Conservation (phyloP, 1,140 invertebrate genomes). For the Hylaeus volcanicus region DNA sequence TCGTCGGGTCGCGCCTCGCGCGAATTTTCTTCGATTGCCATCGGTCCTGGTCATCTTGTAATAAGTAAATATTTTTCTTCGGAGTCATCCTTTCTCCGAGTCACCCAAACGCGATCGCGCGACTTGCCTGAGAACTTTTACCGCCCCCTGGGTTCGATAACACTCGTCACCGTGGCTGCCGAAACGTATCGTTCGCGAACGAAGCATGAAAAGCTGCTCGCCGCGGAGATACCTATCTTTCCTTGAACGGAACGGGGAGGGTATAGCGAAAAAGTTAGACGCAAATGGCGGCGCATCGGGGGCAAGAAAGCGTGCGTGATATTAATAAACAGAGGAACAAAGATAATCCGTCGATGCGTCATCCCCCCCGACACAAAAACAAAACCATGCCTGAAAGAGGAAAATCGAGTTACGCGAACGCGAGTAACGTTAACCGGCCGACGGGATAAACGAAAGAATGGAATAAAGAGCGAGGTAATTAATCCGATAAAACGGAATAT, state of each 20-base stretch:
- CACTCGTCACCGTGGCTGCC: slow-evolving; percentile 19
- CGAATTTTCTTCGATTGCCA: neutral
- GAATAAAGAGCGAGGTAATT: slow-evolving; percentile 54
- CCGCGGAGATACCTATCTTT: slow-evolving; percentile 2
- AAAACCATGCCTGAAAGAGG: slow-evolving; percentile 36
- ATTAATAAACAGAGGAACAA: slow-evolving; percentile 43
- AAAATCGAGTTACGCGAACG: neutral
- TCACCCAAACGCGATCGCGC: neutral
- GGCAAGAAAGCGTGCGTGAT: slow-evolving; percentile 40
- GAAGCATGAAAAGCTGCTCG: slow-evolving; percentile 23
- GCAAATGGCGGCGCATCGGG: no score
- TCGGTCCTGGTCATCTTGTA: neutral
- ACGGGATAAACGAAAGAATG: slow-evolving; percentile 52
- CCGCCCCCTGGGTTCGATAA: slow-evolving; percentile 11
- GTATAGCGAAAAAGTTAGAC: neutral
- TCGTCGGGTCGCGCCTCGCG: neutral
- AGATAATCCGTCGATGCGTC: slow-evolving; percentile 53
- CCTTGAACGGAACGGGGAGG: neutral
- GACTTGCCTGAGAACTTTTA: neutral
- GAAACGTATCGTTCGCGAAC: slow-evolving; percentile 22
- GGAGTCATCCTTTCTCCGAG: neutral
- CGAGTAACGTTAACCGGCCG: slow-evolving; percentile 2
- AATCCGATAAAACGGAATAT: slow-evolving; percentile 55
- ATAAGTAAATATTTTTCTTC: neutral
- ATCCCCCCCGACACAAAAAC: slow-evolving; percentile 27